Evolutionary conservation across 1,140 invertebrate species (phyloP).

Genomic region (Nephila pilipes): DNA sequence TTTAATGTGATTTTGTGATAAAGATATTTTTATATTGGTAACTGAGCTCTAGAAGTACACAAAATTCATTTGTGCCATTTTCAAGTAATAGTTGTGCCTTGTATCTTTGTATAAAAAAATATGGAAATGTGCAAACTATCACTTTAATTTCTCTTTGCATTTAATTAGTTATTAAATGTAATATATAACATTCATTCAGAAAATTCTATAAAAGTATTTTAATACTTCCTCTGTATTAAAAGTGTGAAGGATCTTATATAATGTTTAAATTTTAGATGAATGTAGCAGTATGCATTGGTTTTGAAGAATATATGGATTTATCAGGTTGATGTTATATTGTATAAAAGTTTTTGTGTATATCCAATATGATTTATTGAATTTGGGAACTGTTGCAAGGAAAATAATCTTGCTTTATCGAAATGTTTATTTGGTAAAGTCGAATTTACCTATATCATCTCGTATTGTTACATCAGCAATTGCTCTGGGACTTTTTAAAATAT

Average conservation of each 20-base stretch:
- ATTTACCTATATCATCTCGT: constrained; percentile 35
- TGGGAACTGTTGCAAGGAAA: neutral
- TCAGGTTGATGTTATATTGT: neutral
- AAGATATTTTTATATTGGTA: constrained; percentile 74
- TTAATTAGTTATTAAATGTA: constrained; percentile 49
- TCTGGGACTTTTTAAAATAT: constrained; percentile 8
- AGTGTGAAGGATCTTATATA: neutral
- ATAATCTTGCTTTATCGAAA: neutral
- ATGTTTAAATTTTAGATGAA: neutral
- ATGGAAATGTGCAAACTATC: constrained; percentile 25
- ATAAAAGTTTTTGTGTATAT: neutral
- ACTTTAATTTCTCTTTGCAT: constrained; percentile 43
- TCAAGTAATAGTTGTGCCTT: constrained; percentile 75
- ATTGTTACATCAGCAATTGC: constrained; percentile 14
- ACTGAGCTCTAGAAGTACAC: constrained; percentile 65
- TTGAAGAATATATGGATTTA: constrained; percentile 1
- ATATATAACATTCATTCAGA: neutral
- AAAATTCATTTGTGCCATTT: constrained; percentile 76
- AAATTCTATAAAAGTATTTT: constrained; percentile 42
- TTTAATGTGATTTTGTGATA: constrained; percentile 75
- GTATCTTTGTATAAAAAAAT: constrained; percentile 56
- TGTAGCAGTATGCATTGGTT: neutral
- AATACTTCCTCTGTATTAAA: constrained; percentile 29
- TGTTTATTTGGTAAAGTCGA: neutral
- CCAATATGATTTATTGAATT: neutral